A percentile compares a stretch with the other conserved stretches of the same genome.
These are phyloP conservation scores for Horisme vitalbata DNA, from an alignment of 2,888 invertebrate species.

Conservation along the genomic window DNA sequence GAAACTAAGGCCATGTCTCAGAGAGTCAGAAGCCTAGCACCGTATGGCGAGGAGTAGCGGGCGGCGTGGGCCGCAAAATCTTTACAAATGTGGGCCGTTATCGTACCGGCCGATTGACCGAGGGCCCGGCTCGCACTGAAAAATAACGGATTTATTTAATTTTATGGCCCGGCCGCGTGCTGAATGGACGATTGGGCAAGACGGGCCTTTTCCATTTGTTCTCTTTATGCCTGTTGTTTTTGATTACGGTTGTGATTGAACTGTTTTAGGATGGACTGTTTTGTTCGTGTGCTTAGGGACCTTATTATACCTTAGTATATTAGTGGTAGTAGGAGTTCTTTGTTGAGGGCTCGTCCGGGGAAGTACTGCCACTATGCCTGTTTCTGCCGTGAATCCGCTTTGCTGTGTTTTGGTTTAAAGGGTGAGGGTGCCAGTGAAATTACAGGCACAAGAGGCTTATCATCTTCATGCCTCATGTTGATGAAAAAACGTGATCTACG, in stretches of 20 bases:
- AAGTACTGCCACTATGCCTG: too few species aligned
- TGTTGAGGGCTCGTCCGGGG: too few species aligned
- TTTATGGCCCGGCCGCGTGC: slow-evolving; percentile 79
- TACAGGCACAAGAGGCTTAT: too few species aligned
- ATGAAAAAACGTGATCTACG: too few species aligned
- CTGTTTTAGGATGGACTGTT: slow-evolving; percentile 32
- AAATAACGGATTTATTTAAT: slow-evolving; percentile 83
- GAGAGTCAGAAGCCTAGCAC: slow-evolving; percentile 18
- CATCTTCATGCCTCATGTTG: too few species aligned
- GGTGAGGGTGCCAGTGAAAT: too few species aligned
- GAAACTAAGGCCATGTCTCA: slow-evolving; percentile 43
- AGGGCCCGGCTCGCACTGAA: slow-evolving; percentile 70
- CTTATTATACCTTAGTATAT: too few species aligned
- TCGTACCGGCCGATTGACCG: slow-evolving; percentile 79
- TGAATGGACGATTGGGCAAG: slow-evolving; percentile 75
- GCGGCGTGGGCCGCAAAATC: slow-evolving; percentile 71
- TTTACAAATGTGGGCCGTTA: slow-evolving; percentile 81
- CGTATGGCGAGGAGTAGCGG: slow-evolving; percentile 68
- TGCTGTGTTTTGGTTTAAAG: too few species aligned
- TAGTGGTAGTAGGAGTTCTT: too few species aligned
- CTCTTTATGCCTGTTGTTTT: slow-evolving; percentile 35
- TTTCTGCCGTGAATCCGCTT: too few species aligned
- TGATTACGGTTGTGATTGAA: slow-evolving; percentile 37
- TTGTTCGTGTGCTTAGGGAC: background rate
- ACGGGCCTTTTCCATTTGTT: slow-evolving; percentile 39